phyloP scores from a whole-genome alignment of 2,797 vertebrate genomes.

The Tamandua tetradactyla region DNA sequence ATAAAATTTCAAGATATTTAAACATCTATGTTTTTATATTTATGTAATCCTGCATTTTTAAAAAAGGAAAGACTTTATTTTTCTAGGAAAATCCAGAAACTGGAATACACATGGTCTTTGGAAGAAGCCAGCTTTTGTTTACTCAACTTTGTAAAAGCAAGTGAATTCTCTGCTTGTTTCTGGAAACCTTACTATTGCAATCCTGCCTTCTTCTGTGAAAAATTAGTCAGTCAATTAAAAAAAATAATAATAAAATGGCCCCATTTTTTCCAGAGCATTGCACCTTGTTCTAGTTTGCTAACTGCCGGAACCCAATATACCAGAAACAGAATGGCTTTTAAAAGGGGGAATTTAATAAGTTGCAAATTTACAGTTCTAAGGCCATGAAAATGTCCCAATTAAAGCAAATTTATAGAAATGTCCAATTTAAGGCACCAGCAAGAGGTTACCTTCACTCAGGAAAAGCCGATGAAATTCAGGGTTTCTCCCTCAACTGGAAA shows the following conservation, averaged over 20 bases:
- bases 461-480: too few species aligned
- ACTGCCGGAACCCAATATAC: too few species aligned
- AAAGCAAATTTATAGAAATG: too few species aligned
- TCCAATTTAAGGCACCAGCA: too few species aligned
- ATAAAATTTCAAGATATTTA: conserved; percentile 10
- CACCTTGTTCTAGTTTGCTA: too few species aligned
- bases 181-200: not conserved
- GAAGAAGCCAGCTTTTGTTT: not conserved
- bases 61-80: not conserved
- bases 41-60: not conserved
- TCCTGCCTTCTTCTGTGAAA: not conserved
- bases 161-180: not conserved
- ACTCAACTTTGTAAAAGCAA: not conserved
- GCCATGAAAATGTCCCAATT: too few species aligned
- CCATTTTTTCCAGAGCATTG: not conserved
- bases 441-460: too few species aligned
- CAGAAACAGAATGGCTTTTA: too few species aligned
- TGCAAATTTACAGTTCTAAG: too few species aligned
- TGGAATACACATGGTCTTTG: not conserved
- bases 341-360: too few species aligned
- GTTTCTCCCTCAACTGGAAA: too few species aligned
- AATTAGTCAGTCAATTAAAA: not conserved
- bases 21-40: not conserved
- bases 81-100: conserved; percentile 8
- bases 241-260: not conserved